These are phyloP conservation scores for Drosophila paranaensis DNA, from an alignment of 2,888 invertebrate genomes.

Conservation along the genomic window DNA sequence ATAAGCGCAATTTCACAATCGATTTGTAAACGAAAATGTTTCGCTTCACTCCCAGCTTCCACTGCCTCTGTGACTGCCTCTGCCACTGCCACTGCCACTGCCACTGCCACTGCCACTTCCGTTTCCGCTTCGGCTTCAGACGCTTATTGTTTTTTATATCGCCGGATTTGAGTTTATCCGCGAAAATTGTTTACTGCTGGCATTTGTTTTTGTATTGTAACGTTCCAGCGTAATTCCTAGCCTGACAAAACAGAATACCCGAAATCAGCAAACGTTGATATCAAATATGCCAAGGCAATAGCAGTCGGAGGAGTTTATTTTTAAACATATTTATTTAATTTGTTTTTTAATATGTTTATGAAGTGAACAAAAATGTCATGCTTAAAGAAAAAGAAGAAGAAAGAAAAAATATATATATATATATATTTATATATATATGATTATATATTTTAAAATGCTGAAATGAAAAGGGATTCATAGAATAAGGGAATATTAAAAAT, in stretches of 20 bases:
- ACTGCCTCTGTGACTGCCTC: too few species aligned
- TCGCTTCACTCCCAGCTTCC: constrained; percentile 3
- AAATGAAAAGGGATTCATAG: too few species aligned
- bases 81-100: neutral
- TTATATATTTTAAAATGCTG: neutral
- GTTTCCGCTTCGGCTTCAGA: neutral
- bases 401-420: neutral
- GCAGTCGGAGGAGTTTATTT: neutral
- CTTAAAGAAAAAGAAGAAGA: neutral
- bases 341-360: neutral
- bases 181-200: constrained; percentile 39
- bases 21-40: constrained; percentile 51
- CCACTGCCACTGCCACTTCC: neutral
- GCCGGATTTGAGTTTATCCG: constrained; percentile 22
- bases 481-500: too few species aligned
- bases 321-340: neutral
- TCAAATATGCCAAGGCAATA: neutral
- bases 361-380: neutral
- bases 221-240: neutral
- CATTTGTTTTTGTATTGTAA: neutral
- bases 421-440: neutral
- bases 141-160: constrained; percentile 39
- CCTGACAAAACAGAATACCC: constrained; percentile 27
- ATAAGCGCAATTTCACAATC: constrained; percentile 61
- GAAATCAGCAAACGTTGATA: constrained; percentile 21